Evolutionary conservation across 2,888 invertebrate species (phyloP).

Genomic region (Odontocolon sp.): DNA sequence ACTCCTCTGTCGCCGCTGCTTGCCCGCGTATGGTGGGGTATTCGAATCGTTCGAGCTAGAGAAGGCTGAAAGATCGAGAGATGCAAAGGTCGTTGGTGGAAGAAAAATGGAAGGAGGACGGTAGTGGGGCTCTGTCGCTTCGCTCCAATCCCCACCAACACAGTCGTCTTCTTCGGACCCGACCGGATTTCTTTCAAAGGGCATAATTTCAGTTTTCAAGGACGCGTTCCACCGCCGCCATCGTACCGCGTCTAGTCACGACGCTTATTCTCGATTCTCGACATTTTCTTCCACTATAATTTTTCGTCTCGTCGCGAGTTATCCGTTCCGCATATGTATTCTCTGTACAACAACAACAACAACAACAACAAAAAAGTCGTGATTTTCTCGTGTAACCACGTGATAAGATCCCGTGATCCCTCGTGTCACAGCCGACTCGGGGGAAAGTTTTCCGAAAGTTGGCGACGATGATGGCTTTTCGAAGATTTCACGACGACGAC

Average conservation of each 20-base stretch:
- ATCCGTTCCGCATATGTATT: background rate
- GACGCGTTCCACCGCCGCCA: constrained; percentile 75
- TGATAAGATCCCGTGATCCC: constrained; percentile 48
- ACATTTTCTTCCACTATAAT: background rate
- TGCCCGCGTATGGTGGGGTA: background rate
- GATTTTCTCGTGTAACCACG: constrained; percentile 32
- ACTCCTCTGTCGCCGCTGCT: constrained; percentile 19
- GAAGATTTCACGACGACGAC: too few species aligned
- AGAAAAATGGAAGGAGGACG: constrained; percentile 48
- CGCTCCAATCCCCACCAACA: constrained; percentile 15
- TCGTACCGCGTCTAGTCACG: constrained; percentile 59
- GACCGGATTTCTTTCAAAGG: constrained; percentile 80
- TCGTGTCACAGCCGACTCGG: background rate
- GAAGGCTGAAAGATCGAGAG: background rate
- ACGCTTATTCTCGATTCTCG: constrained; percentile 45
- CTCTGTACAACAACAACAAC: background rate
- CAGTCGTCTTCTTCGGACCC: constrained; percentile 64
- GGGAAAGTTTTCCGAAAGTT: constrained; percentile 16
- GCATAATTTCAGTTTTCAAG: constrained; percentile 81
- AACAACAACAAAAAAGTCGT: background rate
- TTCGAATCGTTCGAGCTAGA: constrained; percentile 5
- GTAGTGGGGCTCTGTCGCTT: constrained; percentile 22
- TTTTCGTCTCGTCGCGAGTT: background rate
- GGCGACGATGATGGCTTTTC: constrained; percentile 1
- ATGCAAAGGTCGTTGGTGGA: constrained; percentile 51